Conservation (phyloP, 2,888 invertebrate species). For the Agrochola macilenta region DNA sequence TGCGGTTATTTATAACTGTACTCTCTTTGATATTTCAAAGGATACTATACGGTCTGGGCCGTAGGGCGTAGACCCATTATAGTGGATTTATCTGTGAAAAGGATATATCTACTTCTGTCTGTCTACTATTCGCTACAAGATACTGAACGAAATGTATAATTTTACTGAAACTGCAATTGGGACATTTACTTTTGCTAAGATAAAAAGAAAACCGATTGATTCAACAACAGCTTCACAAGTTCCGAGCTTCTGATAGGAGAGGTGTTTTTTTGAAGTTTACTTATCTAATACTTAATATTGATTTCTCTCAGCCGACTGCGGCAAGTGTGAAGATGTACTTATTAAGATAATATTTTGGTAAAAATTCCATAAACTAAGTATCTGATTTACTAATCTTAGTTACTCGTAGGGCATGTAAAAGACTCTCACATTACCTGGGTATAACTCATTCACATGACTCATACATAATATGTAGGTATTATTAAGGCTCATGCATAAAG, state of each 20-base stretch:
- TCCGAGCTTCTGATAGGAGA: not conserved
- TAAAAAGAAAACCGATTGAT: not conserved
- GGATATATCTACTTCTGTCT: conserved; percentile 23
- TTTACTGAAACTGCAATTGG: not conserved
- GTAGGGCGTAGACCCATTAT: conserved; percentile 31
- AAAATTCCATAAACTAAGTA: not conserved
- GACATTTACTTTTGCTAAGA: not conserved
- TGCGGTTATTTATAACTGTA: conserved; percentile 58
- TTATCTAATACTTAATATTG: too few species aligned
- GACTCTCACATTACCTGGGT: not conserved
- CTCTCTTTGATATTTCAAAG: conserved; percentile 56
- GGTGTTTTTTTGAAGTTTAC: not conserved
- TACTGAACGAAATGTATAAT: conserved; percentile 2
- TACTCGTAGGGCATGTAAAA: not conserved
- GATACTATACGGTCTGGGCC: conserved; percentile 33
- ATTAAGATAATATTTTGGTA: not conserved
- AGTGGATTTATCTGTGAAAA: conserved; percentile 33
- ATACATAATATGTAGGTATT: not conserved
- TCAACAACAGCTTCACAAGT: not conserved
- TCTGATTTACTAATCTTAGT: not conserved
- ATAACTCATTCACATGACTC: not conserved
- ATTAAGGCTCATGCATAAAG: conserved; percentile 4
- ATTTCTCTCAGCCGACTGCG: not conserved
- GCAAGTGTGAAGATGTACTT: too few species aligned
- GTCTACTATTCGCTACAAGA: conserved; percentile 15